Base-by-base conservation (phyloP, 2,888 invertebrate genomes). In the Lycaena phlaeas region DNA sequence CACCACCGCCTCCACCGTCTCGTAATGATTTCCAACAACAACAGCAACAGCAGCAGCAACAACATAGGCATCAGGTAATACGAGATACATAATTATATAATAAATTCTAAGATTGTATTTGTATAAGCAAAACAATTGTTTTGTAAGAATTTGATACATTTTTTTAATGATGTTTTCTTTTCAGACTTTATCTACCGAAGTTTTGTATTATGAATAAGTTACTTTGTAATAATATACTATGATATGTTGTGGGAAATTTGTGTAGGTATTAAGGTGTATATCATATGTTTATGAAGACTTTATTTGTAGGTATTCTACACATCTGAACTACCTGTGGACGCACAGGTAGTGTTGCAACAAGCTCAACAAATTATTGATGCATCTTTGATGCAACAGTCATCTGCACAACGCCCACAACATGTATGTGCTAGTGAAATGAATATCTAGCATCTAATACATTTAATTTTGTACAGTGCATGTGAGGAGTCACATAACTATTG, bases 251-350 rank as follows among this genome's bases (percentile, higher is more conserved):
- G n/a, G n/a, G n/a, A n/a, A n/a, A n/a, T n/a, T n/a, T n/a, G n/a
- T n/a, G n/a, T n/a, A n/a, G n/a, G n/a, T n/a, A n/a, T n/a, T n/a
- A n/a, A n/a, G n/a, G n/a, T n/a, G n/a, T n/a, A 25, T 29, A 27
- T 34, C 43, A 29, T 44, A 36, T 43, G 27, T 48, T 48, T 49
- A 50, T 41, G 36, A 39, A 37, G 38, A 56, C 72, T 81, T 82
- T 78, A 77, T 81, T 82, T 79, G 71, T 82, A 85, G 85, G 85
- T 85, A 65, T 85, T 82, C 82, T 85, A 85, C 82, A 78, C 85
- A 59, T 84, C 34, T 63, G 82, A 84, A 69, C 74, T 84, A 64
- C 81, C 84, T 56, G 78, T 79, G 76, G 85, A 85, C 64, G 76
- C 82, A 65, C 85, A 85, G 73, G 82, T 85, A 70, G 84, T 85